These are phyloP conservation scores for Scolopax rusticola DNA, from an alignment of 2,797 vertebrate species.

Conservation along the genomic window DNA sequence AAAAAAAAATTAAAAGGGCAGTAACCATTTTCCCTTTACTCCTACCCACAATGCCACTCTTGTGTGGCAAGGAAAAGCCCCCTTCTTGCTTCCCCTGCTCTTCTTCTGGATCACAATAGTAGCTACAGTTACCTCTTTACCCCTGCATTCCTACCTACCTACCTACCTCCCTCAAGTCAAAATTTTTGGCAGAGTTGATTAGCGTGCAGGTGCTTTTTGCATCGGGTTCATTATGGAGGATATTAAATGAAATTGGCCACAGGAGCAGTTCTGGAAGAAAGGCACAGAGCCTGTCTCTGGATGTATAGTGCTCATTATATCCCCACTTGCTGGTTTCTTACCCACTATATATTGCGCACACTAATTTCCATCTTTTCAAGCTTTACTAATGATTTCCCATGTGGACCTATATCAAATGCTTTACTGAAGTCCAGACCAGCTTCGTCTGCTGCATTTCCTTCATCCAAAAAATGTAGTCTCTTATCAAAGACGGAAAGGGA, in stretches of 20 bases:
- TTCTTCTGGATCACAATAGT: not conserved
- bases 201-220: not conserved
- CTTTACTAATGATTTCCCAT: constrained; percentile 4
- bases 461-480: not conserved
- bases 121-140: not conserved
- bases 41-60: not conserved
- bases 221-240: not conserved
- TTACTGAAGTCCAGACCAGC: not conserved
- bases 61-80: accelerated
- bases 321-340: not conserved
- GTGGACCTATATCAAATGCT: not conserved
- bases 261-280: not conserved
- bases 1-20: not conserved
- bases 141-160: not conserved
- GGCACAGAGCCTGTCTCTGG: not conserved
- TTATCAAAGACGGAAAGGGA: not conserved
- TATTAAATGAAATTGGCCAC: not conserved
- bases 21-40: not conserved
- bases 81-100: not conserved
- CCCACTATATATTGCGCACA: not conserved
- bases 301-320: not conserved
- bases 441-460: not conserved
- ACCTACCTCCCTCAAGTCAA: not conserved
- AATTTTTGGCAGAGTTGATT: not conserved
- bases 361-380: constrained; percentile 23